These are phyloP conservation scores for Anabas testudineus DNA, from an alignment of 2,797 vertebrate genomes.

Conservation along the genomic window DNA sequence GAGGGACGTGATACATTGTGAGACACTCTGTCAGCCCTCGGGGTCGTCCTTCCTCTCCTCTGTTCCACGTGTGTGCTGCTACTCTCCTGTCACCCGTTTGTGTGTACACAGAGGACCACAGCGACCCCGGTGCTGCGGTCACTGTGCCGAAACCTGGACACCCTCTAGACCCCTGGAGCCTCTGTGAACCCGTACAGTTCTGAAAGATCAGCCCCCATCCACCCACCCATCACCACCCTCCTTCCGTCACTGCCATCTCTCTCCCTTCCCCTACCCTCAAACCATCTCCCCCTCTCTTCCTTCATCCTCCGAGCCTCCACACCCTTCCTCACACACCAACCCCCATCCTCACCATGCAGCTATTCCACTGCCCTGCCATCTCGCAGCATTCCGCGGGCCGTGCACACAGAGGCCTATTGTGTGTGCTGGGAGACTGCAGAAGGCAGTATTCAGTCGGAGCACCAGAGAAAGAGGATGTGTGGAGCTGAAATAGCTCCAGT, in stretches of 20 bases:
- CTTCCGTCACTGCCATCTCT: conserved; percentile 73
- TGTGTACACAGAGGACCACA: conserved; percentile 61
- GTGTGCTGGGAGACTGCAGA: conserved; percentile 69
- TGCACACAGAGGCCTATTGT: conserved; percentile 89
- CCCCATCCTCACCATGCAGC: conserved; percentile 83
- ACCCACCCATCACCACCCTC: conserved; percentile 43
- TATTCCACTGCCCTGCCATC: conserved; percentile 87
- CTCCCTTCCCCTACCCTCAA: conserved; percentile 69
- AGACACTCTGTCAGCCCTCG: conserved; percentile 15
- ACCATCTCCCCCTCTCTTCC: conserved; percentile 50
- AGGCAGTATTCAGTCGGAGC: conserved; percentile 80
- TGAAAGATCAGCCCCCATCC: conserved; percentile 60
- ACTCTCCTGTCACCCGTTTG: conserved; percentile 30
- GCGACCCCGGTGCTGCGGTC: conserved; percentile 60
- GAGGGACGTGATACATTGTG: conserved; percentile 16
- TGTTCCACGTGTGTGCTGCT: conserved; percentile 35
- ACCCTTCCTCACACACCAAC: conserved; percentile 82
- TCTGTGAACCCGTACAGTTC: conserved; percentile 76
- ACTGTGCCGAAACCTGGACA: conserved; percentile 83
- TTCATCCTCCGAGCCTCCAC: conserved; percentile 74
- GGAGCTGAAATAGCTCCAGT: conserved; percentile 59
- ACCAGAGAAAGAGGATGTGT: conserved; percentile 67
- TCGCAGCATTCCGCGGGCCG: conserved; percentile 86
- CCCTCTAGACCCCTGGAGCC: conserved; percentile 89
- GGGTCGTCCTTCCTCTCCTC: conserved; percentile 33